Base-by-base conservation (phyloP, 2,888 invertebrate species). In the Norana najaformis region DNA sequence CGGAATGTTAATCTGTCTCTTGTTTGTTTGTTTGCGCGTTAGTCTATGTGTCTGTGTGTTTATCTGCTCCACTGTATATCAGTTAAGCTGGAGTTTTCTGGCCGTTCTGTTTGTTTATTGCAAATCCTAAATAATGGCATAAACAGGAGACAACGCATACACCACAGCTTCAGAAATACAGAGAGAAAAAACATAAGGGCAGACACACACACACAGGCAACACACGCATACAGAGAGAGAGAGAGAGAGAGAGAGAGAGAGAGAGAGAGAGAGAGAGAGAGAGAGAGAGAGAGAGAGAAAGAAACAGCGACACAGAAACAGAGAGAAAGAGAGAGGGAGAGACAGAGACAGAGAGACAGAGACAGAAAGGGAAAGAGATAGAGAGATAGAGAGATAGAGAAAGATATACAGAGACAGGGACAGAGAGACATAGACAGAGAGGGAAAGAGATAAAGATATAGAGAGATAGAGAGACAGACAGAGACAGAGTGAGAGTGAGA, bases 51-150 rank as follows among this genome's bases (percentile, higher is more conserved):
- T n/a, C 5, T 69, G 69, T 69, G 0, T 30, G 69, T 30, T 1
- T 53, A 30, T 13, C 3, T 53, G 47, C 18, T 47, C 14, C 14
- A 47, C 23, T 47, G n/a, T 69, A 69, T 8, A 69, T 69, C 69
- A 69, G 69, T 69, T 69, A 0, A n/a, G 30, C 30, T 30, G 4
- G n/a, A 69, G 69, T 69, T n/a, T n/a, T n/a, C n/a, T n/a, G n/a
- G n/a, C n/a, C n/a, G 69, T 69, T 69, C 53, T 69, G 69, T n/a
- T 69, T 69, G 69, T 69, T 69, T 69, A n/a, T n/a, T 69, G 69
- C 16, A 8, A 8, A 16, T 69, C n/a, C 69, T 69, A 8, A 6
- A 69, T 1, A 69, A n/a, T n/a, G 5, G 23, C 47, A 23, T 23
- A 47, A 47, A 11, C 23, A 23, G 47, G 4, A 47, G 1, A 1